Evolutionary conservation across 23 tunicate species (phyloP).

Genomic region (Ciona savignyi): DNA sequence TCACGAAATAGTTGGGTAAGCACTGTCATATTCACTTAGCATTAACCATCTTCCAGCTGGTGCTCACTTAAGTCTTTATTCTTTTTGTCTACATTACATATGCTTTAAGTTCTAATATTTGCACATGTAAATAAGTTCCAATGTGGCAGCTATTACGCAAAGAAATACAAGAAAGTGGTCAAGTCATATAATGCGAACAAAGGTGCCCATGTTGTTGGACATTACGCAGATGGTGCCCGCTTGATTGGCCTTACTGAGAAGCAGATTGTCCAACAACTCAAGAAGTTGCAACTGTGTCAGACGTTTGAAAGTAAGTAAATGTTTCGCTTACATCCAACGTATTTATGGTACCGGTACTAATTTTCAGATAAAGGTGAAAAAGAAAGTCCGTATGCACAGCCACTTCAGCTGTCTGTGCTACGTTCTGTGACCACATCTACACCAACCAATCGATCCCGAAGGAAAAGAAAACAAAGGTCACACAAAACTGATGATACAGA

Average conservation of each 20-base stretch:
- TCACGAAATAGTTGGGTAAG: constrained; percentile 65
- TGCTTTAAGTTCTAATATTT: background rate
- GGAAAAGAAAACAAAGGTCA: background rate
- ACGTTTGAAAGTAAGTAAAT: constrained; percentile 31
- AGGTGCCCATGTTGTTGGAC: constrained; percentile 68
- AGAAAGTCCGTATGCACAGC: constrained; percentile 51
- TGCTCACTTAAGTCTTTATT: background rate
- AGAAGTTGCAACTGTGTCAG: constrained; percentile 19
- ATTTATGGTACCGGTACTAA: too few species aligned
- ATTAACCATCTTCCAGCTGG: too few species aligned
- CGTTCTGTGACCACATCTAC: constrained; percentile 24
- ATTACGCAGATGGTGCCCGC: constrained; percentile 67
- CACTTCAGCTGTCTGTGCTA: constrained; percentile 27
- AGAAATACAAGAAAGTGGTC: constrained; percentile 59
- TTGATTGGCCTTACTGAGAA: constrained; percentile 51
- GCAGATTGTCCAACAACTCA: constrained; percentile 38
- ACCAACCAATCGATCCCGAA: background rate
- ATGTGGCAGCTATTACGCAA: constrained; percentile 38
- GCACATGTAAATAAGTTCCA: background rate
- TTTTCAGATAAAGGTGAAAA: constrained; percentile 36
- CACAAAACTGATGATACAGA: too few species aligned
- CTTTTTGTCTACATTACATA: background rate
- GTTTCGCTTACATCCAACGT: too few species aligned
- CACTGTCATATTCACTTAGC: too few species aligned
- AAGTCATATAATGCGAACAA: constrained; percentile 30